Evolutionary conservation across 2,113 vertebrate species (phyloP).

Genomic region (Mormyrus lacerda): DNA sequence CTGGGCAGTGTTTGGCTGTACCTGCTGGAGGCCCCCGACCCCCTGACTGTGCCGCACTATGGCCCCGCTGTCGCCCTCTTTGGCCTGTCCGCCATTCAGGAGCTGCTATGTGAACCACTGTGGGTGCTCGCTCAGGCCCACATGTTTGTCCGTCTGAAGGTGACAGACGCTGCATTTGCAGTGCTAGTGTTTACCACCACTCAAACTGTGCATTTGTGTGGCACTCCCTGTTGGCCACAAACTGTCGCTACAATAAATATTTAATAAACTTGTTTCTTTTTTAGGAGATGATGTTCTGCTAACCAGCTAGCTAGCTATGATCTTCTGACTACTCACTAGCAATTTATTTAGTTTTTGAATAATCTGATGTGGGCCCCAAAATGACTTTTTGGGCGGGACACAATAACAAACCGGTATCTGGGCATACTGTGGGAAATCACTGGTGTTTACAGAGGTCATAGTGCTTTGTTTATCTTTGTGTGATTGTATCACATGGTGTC

Average conservation of each 20-base stretch:
- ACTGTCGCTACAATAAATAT: neutral
- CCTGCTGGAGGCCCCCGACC: constrained; percentile 78
- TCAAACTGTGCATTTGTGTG: neutral
- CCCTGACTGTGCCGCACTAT: constrained; percentile 73
- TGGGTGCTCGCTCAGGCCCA: constrained; percentile 91
- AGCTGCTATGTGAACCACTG: constrained; percentile 84
- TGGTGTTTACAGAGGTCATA: neutral
- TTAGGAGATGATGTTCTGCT: neutral
- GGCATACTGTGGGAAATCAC: neutral
- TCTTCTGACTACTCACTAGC: neutral
- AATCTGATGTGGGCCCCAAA: neutral
- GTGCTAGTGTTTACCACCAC: neutral
- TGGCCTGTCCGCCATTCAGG: constrained; percentile 77
- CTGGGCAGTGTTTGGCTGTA: constrained; percentile 80
- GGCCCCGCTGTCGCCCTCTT: constrained; percentile 76
- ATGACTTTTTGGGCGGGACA: neutral
- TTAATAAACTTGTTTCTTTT: neutral
- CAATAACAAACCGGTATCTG: neutral
- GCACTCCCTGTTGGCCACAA: neutral
- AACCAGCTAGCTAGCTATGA: neutral
- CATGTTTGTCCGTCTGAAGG: constrained; percentile 87
- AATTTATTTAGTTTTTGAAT: neutral
- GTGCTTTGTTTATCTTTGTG: neutral
- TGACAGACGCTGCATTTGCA: constrained; percentile 36
- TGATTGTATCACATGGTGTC: neutral